Percentiles rank a stretch among this genome's conserved stretches.
These are phyloP conservation scores for Protula sp. DNA, from an alignment of 2,888 invertebrate species.

Conservation along the genomic window DNA sequence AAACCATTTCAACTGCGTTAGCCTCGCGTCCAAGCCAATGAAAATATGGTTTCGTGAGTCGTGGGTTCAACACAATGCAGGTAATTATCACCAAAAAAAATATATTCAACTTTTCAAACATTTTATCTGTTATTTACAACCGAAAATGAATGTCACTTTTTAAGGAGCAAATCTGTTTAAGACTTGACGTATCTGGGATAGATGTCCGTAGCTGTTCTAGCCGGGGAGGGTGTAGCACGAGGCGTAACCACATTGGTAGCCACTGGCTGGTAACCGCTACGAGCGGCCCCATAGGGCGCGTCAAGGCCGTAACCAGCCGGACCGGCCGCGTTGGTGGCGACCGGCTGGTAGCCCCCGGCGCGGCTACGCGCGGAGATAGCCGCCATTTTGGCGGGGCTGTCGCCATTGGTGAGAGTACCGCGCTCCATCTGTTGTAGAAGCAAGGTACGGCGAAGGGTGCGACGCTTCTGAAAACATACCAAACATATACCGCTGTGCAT, in stretches of 20 bases:
- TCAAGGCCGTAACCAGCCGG: conserved; percentile 1
- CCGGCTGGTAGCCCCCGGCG: conserved; percentile 10
- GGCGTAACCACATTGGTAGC: conserved; percentile 8
- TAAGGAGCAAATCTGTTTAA: no score
- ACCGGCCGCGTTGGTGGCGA: conserved; percentile 11
- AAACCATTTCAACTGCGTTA: no score
- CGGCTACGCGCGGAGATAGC: background rate
- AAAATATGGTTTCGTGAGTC: no score
- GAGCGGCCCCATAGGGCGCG: background rate
- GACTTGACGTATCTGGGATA: no score
- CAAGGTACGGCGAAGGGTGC: conserved; percentile 22
- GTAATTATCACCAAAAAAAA: no score
- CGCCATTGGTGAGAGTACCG: conserved; percentile 13
- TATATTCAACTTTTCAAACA: no score
- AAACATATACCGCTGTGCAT: background rate
- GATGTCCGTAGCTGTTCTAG: background rate
- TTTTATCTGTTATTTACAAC: no score
- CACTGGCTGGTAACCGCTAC: conserved; percentile 12
- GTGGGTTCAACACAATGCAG: no score
- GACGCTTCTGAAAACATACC: conserved; percentile 20
- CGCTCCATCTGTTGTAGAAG: conserved; percentile 24
- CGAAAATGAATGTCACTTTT: no score
- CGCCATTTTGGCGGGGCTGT: background rate
- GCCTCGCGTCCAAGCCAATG: no score
- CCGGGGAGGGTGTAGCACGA: background rate